phyloP scores from a whole-genome alignment of 2,113 vertebrate genomes.

The Myrmophylax atrothorax region DNA sequence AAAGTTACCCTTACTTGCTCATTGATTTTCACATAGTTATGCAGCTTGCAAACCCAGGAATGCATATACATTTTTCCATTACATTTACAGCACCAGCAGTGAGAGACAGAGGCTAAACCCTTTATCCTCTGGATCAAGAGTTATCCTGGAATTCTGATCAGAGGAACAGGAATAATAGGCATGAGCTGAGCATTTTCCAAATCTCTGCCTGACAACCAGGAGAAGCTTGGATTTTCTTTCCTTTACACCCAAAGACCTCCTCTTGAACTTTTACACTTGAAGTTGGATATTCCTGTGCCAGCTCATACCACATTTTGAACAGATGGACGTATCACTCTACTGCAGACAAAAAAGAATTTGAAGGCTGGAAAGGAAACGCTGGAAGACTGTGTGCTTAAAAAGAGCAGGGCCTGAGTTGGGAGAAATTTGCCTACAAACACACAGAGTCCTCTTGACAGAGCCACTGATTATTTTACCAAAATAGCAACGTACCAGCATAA shows the following conservation, averaged over 20 bases:
- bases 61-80: neutral
- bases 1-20: neutral
- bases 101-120: neutral
- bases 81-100: neutral
- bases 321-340: neutral
- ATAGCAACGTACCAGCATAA: neutral
- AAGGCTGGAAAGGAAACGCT: neutral
- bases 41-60: neutral
- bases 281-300: neutral
- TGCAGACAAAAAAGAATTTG: neutral
- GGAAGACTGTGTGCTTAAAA: neutral
- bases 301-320: neutral
- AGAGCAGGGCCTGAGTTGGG: neutral
- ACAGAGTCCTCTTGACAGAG: neutral
- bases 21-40: neutral
- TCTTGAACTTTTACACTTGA: conserved; percentile 17
- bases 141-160: neutral
- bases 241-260: neutral
- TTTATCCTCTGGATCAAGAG: neutral
- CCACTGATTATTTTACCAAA: neutral
- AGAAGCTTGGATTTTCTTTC: neutral
- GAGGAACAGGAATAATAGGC: neutral
- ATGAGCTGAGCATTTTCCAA: neutral
- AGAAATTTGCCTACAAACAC: neutral
- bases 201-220: neutral